Evolutionary conservation across 30 jellyfish, hydroid and myxozoan species (phyloP).

Genomic region (Sanderia malayensis): DNA sequence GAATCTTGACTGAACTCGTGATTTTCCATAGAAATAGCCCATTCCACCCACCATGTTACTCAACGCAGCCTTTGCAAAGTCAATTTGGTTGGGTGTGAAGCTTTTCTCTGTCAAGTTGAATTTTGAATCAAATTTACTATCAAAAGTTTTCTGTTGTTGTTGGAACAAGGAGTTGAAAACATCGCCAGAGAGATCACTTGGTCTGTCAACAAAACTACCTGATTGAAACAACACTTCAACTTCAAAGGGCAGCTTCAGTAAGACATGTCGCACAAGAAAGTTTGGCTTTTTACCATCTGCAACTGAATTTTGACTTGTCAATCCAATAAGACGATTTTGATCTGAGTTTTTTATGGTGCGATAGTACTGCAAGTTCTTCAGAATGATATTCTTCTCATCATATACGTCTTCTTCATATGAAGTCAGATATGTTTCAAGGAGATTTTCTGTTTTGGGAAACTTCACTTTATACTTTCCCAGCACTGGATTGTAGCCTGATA

Average conservation of each 20-base stretch:
- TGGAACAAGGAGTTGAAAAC: slow-evolving; percentile 34
- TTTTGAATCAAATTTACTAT: slow-evolving; percentile 52
- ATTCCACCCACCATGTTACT: slow-evolving; percentile 96
- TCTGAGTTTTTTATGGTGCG: slow-evolving; percentile 53
- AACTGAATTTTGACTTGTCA: slow-evolving; percentile 50
- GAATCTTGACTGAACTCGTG: slow-evolving; percentile 60
- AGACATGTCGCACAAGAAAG: slow-evolving; percentile 63
- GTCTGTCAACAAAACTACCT: slow-evolving; percentile 46
- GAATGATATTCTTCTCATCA: slow-evolving; percentile 63
- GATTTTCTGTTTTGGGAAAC: slow-evolving; percentile 52
- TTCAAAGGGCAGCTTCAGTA: slow-evolving; percentile 78
- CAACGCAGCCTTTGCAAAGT: slow-evolving; percentile 90
- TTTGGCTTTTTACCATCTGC: slow-evolving; percentile 58
- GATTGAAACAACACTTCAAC: slow-evolving; percentile 74
- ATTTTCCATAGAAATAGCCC: slow-evolving; percentile 81
- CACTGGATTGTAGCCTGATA: slow-evolving; percentile 53
- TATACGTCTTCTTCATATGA: slow-evolving; percentile 62
- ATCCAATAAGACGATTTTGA: slow-evolving; percentile 69
- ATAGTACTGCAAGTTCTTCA: slow-evolving; percentile 53
- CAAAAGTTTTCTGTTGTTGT: slow-evolving; percentile 37
- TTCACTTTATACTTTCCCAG: slow-evolving; percentile 67
- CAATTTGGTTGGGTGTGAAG: slow-evolving; percentile 47
- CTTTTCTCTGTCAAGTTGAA: slow-evolving; percentile 61
- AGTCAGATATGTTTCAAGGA: slow-evolving; percentile 58
- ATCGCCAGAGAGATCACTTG: slow-evolving; percentile 58